Evolutionary conservation across 2,888 invertebrate species (phyloP), one percentile per base, ranked within the genome.

Genomic region (Harpalus rufipes): DNA sequence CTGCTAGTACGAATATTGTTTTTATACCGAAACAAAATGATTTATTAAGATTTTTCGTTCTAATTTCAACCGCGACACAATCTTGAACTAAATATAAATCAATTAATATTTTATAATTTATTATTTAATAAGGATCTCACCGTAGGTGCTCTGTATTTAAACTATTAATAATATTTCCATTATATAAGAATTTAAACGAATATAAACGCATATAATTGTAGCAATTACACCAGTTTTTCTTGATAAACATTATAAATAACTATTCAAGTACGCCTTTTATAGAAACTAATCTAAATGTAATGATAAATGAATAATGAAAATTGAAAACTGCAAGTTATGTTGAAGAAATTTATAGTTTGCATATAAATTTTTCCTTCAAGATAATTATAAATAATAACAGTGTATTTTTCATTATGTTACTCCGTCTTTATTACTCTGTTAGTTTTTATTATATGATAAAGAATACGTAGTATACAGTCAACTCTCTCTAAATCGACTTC

Each of bases 41-140:
- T 32, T 32, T 32, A 32, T 32, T 32, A 32, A 32, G 1, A 32
- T 32, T 32, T 32, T 32, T 32, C 32, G 32, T 32, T 5, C 32
- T 32, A 6, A 6, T 32, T 32, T 32, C 6, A 32, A 5, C 5
- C 32, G 32, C 32, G 32, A 32, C 32, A 32, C 44, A 68, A 39
- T 74, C 72, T 74, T 44, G 72, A 74, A 41, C 72, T 74, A 74
- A 68, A 44, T 74, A 74, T 44, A 41, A 74, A 74, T 41, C 18
- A 74, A 74, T 74, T 74, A 74, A 74, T 74, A 44, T 18, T 74
- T 74, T 41, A 44, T 74, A 44, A 44, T 74, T 74, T 44, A 74
- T 74, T 18, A 74, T 74, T 74, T 74, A 74, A 74, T 44, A 25
- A 12, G 63, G 21, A 63, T 2, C 32, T 72, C 72, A n/a, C 41